These are phyloP conservation scores for Perccottus glenii DNA, from an alignment of 2,113 vertebrate genomes.

Conservation along the genomic window DNA sequence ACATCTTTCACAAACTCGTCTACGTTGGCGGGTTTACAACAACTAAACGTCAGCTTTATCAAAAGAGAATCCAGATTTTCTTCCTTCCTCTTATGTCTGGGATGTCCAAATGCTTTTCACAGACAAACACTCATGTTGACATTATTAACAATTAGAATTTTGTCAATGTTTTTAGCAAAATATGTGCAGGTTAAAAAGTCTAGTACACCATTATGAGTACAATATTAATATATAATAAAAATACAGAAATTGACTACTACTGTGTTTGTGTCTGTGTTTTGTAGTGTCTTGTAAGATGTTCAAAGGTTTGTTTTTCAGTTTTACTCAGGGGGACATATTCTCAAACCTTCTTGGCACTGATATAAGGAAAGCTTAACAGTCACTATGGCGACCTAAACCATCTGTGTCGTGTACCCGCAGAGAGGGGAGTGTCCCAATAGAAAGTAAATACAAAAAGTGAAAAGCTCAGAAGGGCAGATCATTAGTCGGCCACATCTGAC, in stretches of 20 bases:
- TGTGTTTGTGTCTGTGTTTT: too few species aligned
- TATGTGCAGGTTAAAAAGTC: too few species aligned
- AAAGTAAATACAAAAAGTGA: constrained; percentile 72
- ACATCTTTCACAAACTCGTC: constrained; percentile 17
- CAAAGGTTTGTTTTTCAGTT: not conserved
- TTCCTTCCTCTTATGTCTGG: not conserved
- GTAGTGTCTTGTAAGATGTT: not conserved
- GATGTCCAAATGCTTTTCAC: not conserved
- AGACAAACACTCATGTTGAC: not conserved
- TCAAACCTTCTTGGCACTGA: constrained; percentile 7
- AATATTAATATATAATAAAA: too few species aligned
- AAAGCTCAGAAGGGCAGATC: constrained; percentile 70
- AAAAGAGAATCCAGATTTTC: not conserved
- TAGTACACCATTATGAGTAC: too few species aligned
- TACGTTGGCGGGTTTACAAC: not conserved
- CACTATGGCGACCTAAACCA: constrained; percentile 63
- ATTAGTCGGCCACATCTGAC: constrained; percentile 68
- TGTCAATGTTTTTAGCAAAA: too few species aligned
- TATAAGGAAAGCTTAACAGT: constrained; percentile 44
- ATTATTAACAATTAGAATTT: too few species aligned
- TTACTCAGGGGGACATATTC: too few species aligned
- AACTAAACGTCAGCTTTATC: constrained; percentile 3
- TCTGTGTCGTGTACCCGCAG: constrained; percentile 58
- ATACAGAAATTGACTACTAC: too few species aligned
- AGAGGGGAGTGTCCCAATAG: constrained; percentile 59